A percentile compares a stretch with the other conserved stretches of the same genome.
These are phyloP conservation scores for Nephotettix cincticeps DNA, from an alignment of 1,140 invertebrate species.

Conservation along the genomic window DNA sequence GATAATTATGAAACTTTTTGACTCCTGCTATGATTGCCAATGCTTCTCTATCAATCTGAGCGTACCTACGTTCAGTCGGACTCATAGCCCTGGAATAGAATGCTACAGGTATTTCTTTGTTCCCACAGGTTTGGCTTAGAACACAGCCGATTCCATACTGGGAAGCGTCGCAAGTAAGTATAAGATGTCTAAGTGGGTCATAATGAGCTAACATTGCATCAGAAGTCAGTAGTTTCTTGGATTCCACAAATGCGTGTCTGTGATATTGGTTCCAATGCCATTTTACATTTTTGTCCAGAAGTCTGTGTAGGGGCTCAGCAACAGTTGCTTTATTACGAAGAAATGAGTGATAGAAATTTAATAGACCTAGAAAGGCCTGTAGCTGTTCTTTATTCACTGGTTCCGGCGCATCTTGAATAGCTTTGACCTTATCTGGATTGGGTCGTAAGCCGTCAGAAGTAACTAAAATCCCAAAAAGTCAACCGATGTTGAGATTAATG, in stretches of 20 bases:
- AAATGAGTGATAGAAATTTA: not conserved
- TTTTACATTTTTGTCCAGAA: not conserved
- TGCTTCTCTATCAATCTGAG: too few species aligned
- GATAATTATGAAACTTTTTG: too few species aligned
- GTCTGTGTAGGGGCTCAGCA: not conserved
- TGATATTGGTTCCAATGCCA: not conserved
- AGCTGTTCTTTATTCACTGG: not conserved
- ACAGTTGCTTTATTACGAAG: not conserved
- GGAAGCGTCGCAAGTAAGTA: not conserved
- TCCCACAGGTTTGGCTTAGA: too few species aligned
- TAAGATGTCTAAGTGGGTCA: not conserved
- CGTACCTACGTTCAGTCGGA: too few species aligned
- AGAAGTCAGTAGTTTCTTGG: not conserved
- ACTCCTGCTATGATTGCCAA: too few species aligned
- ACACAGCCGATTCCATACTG: not conserved
- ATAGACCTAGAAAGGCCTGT: not conserved
- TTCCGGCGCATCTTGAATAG: not conserved
- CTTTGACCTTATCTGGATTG: too few species aligned
- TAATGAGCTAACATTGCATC: not conserved
- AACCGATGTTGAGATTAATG: not conserved
- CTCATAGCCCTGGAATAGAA: too few species aligned
- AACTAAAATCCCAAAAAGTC: constrained; percentile 10
- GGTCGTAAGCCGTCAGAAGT: not conserved
- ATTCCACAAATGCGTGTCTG: not conserved
- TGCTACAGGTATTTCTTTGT: not conserved